A percentile compares a stretch with the other conserved stretches of the same genome.
Evolutionary conservation across 2,113 vertebrate genomes (phyloP).

Genomic region (Kryptolebias marmoratus): DNA sequence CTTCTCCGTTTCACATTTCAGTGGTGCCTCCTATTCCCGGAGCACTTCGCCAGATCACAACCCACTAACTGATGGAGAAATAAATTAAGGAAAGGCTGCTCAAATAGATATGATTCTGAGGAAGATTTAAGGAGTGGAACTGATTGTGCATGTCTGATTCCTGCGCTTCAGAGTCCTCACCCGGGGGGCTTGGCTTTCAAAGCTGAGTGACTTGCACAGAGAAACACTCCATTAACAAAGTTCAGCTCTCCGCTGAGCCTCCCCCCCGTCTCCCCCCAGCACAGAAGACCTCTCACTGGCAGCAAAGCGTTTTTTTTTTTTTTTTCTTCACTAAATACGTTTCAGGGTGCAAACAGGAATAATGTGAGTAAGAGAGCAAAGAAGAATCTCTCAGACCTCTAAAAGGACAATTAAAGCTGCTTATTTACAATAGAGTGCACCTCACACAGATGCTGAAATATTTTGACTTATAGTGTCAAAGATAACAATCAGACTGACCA

Average conservation of each 20-base stretch:
- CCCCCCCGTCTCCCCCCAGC: constrained; percentile 20
- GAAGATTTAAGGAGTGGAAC: constrained; percentile 86
- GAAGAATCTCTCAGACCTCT: constrained; percentile 17
- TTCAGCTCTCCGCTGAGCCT: constrained; percentile 73
- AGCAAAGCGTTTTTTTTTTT: constrained; percentile 36
- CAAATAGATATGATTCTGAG: constrained; percentile 86
- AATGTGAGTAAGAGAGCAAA: constrained; percentile 40
- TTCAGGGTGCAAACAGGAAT: constrained; percentile 53
- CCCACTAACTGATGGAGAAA: constrained; percentile 86
- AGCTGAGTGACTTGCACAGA: constrained; percentile 81
- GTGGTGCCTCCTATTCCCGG: constrained; percentile 74
- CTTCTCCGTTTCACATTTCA: constrained; percentile 77
- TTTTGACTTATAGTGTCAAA: background rate
- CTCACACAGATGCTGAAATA: background rate
- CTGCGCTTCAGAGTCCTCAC: constrained; percentile 83
- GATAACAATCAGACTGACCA: constrained; percentile 5
- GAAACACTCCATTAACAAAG: constrained; percentile 85
- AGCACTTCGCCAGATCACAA: constrained; percentile 83
- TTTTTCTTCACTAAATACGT: constrained; percentile 35
- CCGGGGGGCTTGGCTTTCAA: constrained; percentile 85
- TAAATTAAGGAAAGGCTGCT: constrained; percentile 85
- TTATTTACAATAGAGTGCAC: constrained; percentile 12
- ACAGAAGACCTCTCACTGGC: constrained; percentile 66
- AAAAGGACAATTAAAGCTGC: constrained; percentile 12
- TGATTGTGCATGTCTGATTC: constrained; percentile 86